These are phyloP conservation scores for Festucalex cinctus DNA, from an alignment of 2,113 vertebrate species.

Conservation along the genomic window DNA sequence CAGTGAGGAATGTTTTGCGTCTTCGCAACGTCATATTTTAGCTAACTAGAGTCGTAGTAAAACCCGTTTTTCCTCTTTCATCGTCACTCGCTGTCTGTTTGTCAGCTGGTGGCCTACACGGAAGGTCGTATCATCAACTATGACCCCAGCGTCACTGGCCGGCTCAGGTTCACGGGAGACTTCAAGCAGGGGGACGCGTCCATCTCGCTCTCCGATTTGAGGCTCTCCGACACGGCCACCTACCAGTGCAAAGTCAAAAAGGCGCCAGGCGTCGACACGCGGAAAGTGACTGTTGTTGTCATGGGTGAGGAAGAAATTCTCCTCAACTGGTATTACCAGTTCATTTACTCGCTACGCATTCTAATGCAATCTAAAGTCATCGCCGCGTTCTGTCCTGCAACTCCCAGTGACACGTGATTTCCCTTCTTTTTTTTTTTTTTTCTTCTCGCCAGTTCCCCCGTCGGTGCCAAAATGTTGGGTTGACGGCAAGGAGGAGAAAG, in stretches of 20 bases:
- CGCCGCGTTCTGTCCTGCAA: background rate
- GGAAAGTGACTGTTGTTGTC: constrained; percentile 80
- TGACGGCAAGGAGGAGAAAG: constrained; percentile 72
- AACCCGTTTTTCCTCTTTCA: constrained; percentile 29
- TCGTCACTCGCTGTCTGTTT: constrained; percentile 33
- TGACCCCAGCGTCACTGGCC: constrained; percentile 62
- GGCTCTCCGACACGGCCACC: constrained; percentile 75
- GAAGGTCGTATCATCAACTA: constrained; percentile 70
- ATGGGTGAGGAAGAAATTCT: constrained; percentile 73
- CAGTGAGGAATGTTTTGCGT: background rate
- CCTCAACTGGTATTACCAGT: constrained; percentile 56
- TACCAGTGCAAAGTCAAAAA: constrained; percentile 94
- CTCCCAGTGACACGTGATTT: background rate
- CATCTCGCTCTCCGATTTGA: constrained; percentile 73
- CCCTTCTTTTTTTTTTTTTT: background rate
- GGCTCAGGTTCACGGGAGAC: constrained; percentile 73
- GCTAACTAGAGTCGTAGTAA: constrained; percentile 13
- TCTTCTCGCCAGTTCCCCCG: constrained; percentile 70
- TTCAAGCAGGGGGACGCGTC: constrained; percentile 82
- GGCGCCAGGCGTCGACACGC: constrained; percentile 77
- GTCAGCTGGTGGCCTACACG: constrained; percentile 79
- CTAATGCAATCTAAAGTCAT: background rate
- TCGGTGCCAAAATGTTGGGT: constrained; percentile 79
- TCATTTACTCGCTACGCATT: constrained; percentile 29
- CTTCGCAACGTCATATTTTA: background rate